Conservation (phyloP, 1,140 invertebrate species). For the Bombus vancouverensis region DNA sequence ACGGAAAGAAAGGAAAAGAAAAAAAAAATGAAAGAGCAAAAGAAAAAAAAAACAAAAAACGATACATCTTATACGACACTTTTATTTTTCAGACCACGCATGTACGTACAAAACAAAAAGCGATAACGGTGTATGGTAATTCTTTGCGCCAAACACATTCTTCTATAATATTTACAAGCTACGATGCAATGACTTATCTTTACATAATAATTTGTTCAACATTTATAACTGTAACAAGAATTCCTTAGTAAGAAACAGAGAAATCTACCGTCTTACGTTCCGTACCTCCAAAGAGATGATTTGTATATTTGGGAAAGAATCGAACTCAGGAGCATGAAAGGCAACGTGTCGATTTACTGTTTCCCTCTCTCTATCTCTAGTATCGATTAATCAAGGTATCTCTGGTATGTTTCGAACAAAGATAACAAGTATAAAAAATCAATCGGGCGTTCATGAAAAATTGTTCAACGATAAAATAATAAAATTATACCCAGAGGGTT, state of each 20-base stretch:
- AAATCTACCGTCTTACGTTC: neutral
- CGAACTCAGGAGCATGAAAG: constrained; percentile 24
- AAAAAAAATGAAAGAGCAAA: neutral
- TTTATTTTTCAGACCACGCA: constrained; percentile 50
- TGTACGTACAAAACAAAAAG: constrained; percentile 10
- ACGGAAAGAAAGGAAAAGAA: constrained; percentile 4
- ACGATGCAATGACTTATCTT: neutral
- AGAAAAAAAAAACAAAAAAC: neutral
- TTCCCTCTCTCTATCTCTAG: neutral
- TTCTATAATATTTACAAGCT: constrained; percentile 9
- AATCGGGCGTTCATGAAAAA: neutral
- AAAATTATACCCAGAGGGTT: neutral
- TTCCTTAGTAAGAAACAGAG: neutral
- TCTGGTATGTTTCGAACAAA: neutral
- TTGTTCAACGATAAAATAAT: neutral
- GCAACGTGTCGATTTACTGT: neutral
- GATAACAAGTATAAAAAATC: neutral
- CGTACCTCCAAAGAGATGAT: neutral
- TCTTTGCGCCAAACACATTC: neutral
- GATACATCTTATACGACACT: constrained; percentile 17
- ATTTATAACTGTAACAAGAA: neutral
- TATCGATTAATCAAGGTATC: neutral
- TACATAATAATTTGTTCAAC: neutral
- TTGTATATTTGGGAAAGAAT: neutral
- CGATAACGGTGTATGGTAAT: neutral